Percentiles rank a stretch among this genome's conserved stretches.
phyloP scores from a whole-genome alignment of 2,113 vertebrate genomes.

The Guaruba guarouba region DNA sequence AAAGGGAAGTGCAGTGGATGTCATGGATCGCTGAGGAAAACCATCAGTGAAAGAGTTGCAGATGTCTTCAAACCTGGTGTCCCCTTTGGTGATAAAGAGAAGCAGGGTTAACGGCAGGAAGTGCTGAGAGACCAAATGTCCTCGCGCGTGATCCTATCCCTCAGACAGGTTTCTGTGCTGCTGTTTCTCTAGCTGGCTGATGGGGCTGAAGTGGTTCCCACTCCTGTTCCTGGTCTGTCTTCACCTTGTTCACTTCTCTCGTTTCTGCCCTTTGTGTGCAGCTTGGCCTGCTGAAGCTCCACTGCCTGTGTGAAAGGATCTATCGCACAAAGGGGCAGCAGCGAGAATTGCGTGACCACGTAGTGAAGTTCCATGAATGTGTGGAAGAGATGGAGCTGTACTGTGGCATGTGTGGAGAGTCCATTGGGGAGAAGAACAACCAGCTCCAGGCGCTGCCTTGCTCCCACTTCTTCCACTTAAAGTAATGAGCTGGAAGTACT shows the following conservation, averaged over 20 bases:
- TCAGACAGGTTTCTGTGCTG: not conserved
- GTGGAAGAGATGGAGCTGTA: slow-evolving; percentile 98
- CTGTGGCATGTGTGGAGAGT: slow-evolving; percentile 97
- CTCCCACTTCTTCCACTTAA: slow-evolving; percentile 96
- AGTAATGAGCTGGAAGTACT: slow-evolving; percentile 74
- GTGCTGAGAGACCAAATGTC: not conserved
- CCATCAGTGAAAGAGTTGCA: not conserved
- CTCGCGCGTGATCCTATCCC: not conserved
- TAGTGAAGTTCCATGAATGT: slow-evolving; percentile 96
- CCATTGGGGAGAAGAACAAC: slow-evolving; percentile 94
- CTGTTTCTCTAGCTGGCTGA: not conserved
- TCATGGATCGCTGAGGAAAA: not conserved
- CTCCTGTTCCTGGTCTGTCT: not conserved
- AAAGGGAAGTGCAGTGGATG: not conserved
- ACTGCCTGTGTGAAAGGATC: slow-evolving; percentile 90
- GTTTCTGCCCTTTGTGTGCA: slow-evolving; percentile 42
- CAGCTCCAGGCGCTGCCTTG: slow-evolving; percentile 97
- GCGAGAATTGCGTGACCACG: slow-evolving; percentile 86
- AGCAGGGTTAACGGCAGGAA: not conserved
- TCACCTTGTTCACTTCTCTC: not conserved
- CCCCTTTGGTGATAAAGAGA: not conserved
- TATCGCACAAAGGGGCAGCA: slow-evolving; percentile 86
- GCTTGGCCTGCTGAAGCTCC: slow-evolving; percentile 89
- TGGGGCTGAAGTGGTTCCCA: not conserved
- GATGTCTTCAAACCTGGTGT: not conserved